Evolutionary conservation across 1,140 invertebrate genomes (phyloP), one percentile per base, ranked within the genome.

Genomic region (Zaprionus camerounensis): DNA sequence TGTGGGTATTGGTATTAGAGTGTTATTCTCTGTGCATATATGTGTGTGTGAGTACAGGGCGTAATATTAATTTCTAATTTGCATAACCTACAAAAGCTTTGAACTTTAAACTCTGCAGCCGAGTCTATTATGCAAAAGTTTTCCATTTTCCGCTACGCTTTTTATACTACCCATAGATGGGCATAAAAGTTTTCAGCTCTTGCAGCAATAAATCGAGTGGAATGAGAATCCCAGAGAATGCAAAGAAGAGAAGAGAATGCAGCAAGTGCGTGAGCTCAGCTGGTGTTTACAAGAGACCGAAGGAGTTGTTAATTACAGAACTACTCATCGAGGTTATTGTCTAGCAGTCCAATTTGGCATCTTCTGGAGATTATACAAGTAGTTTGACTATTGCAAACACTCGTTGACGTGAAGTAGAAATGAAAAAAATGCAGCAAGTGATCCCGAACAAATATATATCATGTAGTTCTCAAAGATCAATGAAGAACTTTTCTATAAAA

Each of bases 61-160:
- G 85, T 84, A 81, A 80, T 88, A 84, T 88, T 90, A 90, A 90
- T 85, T 88, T 90, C 85, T 90, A 84, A 88, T 88, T 88, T 88
- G 85, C 85, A 90, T 88, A 88, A 79, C 81, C 85, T 84, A 90
- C 85, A 90, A 88, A 87, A 84, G 85, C 84, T 84, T 88, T 90
- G 74, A 84, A 90, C 84, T 88, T 88, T 87, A 80, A 88, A 88
- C 78, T 84, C 78, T 70, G 58, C 69, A 62, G 58, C 63, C 22
- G 56, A 87, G 83, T 82, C 84, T 82, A 81, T 83, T 78, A 83
- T 80, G 81, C 84, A 87, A 87, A 87, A 88, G 71, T 88, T 87
- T 90, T 55, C 46, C 64, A 72, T 63, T 73, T 77, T 67, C 73
- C 69, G 71, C 56, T 53, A 53, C 26, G 20, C 20, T 41, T 68